phyloP scores from a whole-genome alignment of 2,797 vertebrate species.

The Gobionotothen gibberifrons region DNA sequence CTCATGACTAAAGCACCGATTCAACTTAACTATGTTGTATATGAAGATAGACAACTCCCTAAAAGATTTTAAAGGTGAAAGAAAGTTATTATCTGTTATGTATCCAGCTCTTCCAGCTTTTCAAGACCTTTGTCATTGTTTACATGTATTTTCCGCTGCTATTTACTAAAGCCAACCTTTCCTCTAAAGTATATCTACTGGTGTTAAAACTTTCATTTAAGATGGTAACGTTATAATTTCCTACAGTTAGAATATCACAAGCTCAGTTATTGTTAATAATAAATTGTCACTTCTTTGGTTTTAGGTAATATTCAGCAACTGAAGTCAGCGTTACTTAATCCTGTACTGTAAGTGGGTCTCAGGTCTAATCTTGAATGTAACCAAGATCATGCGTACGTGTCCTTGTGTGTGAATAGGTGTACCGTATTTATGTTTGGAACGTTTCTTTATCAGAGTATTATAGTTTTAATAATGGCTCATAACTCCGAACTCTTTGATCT shows the following conservation, averaged over 20 bases:
- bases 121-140: constrained; percentile 41
- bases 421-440: constrained; percentile 24
- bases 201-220: neutral
- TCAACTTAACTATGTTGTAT: neutral
- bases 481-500: neutral
- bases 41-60: neutral
- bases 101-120: constrained; percentile 20
- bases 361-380: constrained; percentile 61
- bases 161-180: constrained; percentile 13
- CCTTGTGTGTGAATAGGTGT: constrained; percentile 26
- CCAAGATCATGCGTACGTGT: constrained; percentile 26
- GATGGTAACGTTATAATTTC: neutral
- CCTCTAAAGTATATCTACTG: neutral
- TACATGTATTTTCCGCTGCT: constrained; percentile 39
- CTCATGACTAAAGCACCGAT: constrained; percentile 5
- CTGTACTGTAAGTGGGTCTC: constrained; percentile 52
- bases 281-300: constrained; percentile 1
- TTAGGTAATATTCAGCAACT: constrained; percentile 17
- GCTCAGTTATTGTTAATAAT: neutral
- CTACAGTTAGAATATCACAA: neutral
- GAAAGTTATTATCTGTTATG: neutral
- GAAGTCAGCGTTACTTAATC: constrained; percentile 13
- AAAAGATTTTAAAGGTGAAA: neutral
- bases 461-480: neutral
- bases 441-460: neutral